phyloP scores from a whole-genome alignment of 1,140 invertebrate species.

The Leptopilina clavipes region DNA sequence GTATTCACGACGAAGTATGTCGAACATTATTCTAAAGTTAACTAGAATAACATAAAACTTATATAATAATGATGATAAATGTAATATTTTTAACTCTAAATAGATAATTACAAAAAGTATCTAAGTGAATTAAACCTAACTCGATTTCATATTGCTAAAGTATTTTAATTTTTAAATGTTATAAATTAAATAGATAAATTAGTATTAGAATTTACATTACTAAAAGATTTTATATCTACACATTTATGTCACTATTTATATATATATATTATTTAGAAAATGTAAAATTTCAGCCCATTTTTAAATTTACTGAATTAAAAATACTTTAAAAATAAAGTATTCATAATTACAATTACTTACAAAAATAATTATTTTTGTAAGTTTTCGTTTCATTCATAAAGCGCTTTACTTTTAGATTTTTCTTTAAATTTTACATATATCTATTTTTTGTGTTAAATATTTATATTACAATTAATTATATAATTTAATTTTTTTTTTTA shows the following conservation, averaged over 20 bases:
- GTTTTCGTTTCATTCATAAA: not conserved
- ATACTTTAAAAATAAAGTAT: not conserved
- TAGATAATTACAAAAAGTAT: constrained; percentile 31
- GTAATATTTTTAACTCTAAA: constrained; percentile 16
- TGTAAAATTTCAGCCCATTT: not conserved
- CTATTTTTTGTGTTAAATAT: not conserved
- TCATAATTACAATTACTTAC: constrained; percentile 7
- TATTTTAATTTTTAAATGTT: constrained; percentile 11
- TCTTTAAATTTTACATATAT: constrained; percentile 2
- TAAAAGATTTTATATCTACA: not conserved
- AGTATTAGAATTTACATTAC: not conserved
- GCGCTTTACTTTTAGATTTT: not conserved
- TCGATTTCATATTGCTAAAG: constrained; percentile 9
- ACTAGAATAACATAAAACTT: constrained; percentile 24
- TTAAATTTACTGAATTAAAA: not conserved
- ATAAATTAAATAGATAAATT: not conserved
- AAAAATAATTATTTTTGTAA: not conserved
- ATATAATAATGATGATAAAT: constrained; percentile 19
- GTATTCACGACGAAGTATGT: not conserved
- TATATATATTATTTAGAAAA: not conserved
- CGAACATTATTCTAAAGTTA: not conserved
- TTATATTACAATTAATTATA: not conserved
- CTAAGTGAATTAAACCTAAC: constrained; percentile 9
- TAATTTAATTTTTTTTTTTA: not conserved
- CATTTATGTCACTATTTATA: not conserved